Base-by-base conservation (phyloP, 2,113 vertebrate genomes). In the Clarias batrachus region DNA sequence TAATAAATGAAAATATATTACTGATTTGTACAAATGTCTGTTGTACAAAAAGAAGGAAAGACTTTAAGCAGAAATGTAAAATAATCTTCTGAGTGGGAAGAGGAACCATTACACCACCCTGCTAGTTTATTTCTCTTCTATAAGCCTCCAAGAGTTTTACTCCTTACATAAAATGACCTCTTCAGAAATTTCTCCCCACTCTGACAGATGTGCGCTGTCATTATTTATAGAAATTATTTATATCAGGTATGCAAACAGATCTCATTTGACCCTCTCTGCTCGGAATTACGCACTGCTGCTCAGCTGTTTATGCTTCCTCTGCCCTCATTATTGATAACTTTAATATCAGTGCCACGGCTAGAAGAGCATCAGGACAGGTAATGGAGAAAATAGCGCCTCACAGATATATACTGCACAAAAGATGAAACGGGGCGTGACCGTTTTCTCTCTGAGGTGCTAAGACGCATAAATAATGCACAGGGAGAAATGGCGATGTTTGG, bases 141-240 rank as follows among this genome's bases (percentile, higher is more conserved):
- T 13, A 79, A 30, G 21, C 5, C 4, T 77, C 1, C 9, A 54
- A n/a, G 5, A 77, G 23, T 27, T 25, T 77, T 76, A 54, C 5
- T 48, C 37, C 21, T 54, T 56, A 54, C 52, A 77, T 56, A 56
- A 56, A 25, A 6, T 27, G 56, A 16, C 9, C 57, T n/a, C 48
- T 83, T 4, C n/a, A 56, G 52, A 27, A 71, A 19, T 83, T 57
- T 16, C 3, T 60, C 57, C 62, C 65, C 9, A 23, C 68, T 41
- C 11, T 70, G 63, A 62, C 30, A 54, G 19, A 48, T 59, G 65
- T 63, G 79, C 4, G 2, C 57, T 14, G 37, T 66, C 81, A 68
- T 68, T 82, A 54, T n/a, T 66, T 54, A 41, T 66, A 82, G 25
- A 82, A 82, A 82, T 82, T 14, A 68, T 82, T 66, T 73, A 85